These are phyloP conservation scores for Buteo buteo DNA, from an alignment of 2,113 vertebrate species.

Conservation along the genomic window DNA sequence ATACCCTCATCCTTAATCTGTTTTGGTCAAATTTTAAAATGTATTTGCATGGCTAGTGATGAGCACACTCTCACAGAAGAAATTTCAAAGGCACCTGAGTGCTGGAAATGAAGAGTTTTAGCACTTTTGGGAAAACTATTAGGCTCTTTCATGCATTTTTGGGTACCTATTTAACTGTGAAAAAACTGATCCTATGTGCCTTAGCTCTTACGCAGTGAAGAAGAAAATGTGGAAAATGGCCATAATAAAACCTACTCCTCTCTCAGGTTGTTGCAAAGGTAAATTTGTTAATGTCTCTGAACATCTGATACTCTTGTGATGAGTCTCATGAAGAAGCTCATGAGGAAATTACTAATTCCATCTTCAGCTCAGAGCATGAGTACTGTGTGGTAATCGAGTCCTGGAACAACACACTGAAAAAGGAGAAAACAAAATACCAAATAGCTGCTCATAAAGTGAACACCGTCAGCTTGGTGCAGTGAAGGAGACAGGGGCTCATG, in stretches of 20 bases:
- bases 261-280: background rate
- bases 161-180: background rate
- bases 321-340: background rate
- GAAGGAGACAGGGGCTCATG: background rate
- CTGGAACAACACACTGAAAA: background rate
- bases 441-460: background rate
- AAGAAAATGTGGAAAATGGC: background rate
- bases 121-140: background rate
- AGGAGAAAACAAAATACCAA: background rate
- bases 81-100: background rate
- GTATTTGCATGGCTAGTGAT: background rate
- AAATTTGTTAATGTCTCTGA: background rate
- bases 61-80: background rate
- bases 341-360: background rate
- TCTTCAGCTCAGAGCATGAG: background rate
- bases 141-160: background rate
- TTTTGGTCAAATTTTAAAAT: background rate
- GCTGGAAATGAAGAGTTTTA: background rate
- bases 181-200: background rate
- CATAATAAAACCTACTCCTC: background rate
- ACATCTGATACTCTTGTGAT: background rate
- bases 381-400: background rate
- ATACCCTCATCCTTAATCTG: background rate
- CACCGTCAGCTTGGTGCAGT: background rate
- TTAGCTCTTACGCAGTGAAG: background rate